Evolutionary conservation across 2,888 invertebrate species (phyloP).

Genomic region (Opisthograptis luteolata): DNA sequence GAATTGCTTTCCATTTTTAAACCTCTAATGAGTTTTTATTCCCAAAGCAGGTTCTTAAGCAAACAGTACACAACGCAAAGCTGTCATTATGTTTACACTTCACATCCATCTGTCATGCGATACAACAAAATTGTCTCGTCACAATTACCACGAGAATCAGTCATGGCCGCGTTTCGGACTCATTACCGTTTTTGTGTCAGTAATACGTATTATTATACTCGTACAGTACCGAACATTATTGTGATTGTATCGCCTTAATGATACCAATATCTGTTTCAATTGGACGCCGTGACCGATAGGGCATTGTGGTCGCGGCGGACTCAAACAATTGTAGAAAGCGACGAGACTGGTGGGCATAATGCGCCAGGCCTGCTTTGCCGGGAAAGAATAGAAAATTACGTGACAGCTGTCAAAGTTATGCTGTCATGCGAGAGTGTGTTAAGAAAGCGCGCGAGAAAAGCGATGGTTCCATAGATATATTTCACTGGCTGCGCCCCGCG

Average conservation of each 20-base stretch:
- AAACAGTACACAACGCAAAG: neutral
- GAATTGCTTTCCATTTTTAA: too few relatives aligned
- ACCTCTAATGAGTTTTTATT: too few relatives aligned
- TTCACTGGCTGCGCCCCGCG: too few relatives aligned
- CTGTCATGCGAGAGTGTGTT: slow-evolving; percentile 6
- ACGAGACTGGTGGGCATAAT: slow-evolving; percentile 9
- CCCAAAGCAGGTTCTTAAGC: too few relatives aligned
- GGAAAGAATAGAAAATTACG: slow-evolving; percentile 15
- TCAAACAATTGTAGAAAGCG: slow-evolving; percentile 24
- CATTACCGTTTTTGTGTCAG: slow-evolving; percentile 39
- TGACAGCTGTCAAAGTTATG: slow-evolving; percentile 39
- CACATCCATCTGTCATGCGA: slow-evolving; percentile 19
- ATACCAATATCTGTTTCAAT: slow-evolving; percentile 61
- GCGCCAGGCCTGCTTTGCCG: neutral
- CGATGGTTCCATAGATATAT: too few relatives aligned
- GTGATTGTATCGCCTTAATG: slow-evolving; percentile 47
- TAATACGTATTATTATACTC: slow-evolving; percentile 38
- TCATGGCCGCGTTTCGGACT: slow-evolving; percentile 33
- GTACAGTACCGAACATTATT: slow-evolving; percentile 46
- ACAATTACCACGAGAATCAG: slow-evolving; percentile 20
- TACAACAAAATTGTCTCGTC: slow-evolving; percentile 23
- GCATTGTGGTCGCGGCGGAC: slow-evolving; percentile 10
- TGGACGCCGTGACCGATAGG: slow-evolving; percentile 46
- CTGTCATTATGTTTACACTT: slow-evolving; percentile 20
- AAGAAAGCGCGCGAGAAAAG: slow-evolving; percentile 6